Conservation (phyloP, 2,888 invertebrate species). For the Lepas anatifera region DNA sequence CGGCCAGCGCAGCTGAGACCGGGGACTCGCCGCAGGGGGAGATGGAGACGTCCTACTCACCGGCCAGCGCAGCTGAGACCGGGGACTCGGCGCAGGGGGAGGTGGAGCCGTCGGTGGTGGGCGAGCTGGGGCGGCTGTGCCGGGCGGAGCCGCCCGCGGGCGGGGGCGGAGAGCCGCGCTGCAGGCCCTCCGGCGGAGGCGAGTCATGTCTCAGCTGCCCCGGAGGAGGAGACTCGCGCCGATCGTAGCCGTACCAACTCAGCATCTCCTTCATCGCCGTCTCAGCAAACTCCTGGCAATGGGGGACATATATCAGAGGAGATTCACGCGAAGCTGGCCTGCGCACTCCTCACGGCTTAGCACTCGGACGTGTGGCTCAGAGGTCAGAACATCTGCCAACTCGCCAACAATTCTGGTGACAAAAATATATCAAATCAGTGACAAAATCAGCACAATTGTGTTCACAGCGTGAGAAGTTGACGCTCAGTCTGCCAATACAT, state of each 20-base stretch:
- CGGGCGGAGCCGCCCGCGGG: slow-evolving; percentile 16
- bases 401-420: too few relatives aligned
- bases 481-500: too few relatives aligned
- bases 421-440: too few relatives aligned
- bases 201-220: too few relatives aligned
- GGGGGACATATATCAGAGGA: neutral
- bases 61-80: slow-evolving; percentile 15
- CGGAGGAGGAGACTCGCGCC: neutral
- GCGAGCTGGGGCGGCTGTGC: slow-evolving; percentile 23
- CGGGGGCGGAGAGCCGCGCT: slow-evolving; percentile 30
- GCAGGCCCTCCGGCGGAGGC: too few relatives aligned
- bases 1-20: neutral
- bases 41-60: too few relatives aligned
- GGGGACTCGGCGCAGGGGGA: slow-evolving; percentile 23
- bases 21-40: neutral
- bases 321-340: too few relatives aligned
- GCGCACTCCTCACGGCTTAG: too few relatives aligned
- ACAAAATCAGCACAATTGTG: too few relatives aligned
- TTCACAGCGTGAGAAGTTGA: too few relatives aligned
- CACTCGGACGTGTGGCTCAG: too few relatives aligned
- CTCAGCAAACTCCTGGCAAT: slow-evolving; percentile 74
- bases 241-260: slow-evolving; percentile 77
- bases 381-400: too few relatives aligned
- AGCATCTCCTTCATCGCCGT: slow-evolving; percentile 85
- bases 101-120: slow-evolving; percentile 27